Conservation (phyloP, 2,797 vertebrate species). For the Euphonia xanthogaster region DNA sequence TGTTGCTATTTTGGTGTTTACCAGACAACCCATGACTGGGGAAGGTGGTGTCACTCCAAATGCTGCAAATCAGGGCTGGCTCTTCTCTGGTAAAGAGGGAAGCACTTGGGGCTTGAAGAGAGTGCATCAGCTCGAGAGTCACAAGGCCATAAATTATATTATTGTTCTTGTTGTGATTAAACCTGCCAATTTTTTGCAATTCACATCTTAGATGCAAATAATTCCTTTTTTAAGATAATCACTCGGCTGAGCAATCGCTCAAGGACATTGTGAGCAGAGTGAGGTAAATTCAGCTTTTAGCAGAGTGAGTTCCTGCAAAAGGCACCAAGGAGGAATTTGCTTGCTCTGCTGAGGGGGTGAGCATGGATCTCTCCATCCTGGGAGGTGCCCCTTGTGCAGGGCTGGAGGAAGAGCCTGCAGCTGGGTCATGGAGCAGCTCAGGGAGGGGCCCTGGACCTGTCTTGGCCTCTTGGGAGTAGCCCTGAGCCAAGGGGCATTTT, state of each 20-base stretch:
- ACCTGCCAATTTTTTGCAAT: slow-evolving; percentile 35
- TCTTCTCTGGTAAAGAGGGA: neutral
- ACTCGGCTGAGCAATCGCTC: neutral
- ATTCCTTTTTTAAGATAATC: neutral
- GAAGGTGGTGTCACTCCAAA: neutral
- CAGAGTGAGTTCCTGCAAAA: neutral
- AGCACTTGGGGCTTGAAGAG: slow-evolving; percentile 9
- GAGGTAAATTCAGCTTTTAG: neutral
- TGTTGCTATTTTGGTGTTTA: slow-evolving; percentile 37
- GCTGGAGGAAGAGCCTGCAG: neutral
- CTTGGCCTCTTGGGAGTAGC: neutral
- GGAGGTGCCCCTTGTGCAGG: neutral
- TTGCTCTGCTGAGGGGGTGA: neutral
- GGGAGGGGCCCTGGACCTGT: neutral
- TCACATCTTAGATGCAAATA: neutral
- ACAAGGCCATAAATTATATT: neutral
- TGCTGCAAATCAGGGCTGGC: neutral
- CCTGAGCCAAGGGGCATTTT: neutral
- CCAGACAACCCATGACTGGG: slow-evolving; percentile 11
- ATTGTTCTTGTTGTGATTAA: slow-evolving; percentile 32
- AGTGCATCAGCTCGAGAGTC: slow-evolving; percentile 3
- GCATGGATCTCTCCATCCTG: accelerated
- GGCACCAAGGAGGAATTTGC: neutral
- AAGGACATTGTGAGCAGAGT: neutral
- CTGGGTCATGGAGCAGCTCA: neutral